phyloP scores from a whole-genome alignment of 2,113 vertebrate genomes.

The Onychostoma macrolepis region DNA sequence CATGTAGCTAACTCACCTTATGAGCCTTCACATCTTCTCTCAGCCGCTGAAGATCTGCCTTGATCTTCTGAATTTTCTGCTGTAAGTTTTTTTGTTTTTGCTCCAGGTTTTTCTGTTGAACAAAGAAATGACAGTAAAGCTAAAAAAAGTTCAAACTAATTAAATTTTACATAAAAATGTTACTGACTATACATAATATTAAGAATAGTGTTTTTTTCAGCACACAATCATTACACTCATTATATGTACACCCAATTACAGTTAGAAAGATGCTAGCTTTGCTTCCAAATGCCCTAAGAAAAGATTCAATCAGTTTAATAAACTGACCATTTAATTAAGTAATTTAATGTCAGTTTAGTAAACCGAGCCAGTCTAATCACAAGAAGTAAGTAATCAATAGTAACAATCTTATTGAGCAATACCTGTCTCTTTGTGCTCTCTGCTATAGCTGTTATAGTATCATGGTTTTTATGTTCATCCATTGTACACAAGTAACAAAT shows the following conservation, averaged over 20 bases:
- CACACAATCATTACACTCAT: no score
- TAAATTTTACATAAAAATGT: background rate
- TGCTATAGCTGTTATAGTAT: background rate
- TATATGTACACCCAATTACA: no score
- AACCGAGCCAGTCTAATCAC: no score
- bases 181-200: background rate
- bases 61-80: background rate
- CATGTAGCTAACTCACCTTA: slow-evolving; percentile 11
- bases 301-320: no score
- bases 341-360: no score
- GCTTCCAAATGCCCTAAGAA: no score
- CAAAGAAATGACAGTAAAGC: background rate
- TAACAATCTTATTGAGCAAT: background rate
- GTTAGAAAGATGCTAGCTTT: no score
- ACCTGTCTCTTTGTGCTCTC: background rate
- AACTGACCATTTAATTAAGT: no score
- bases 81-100: background rate
- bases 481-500: background rate
- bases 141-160: background rate
- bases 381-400: no score
- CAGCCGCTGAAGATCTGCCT: background rate
- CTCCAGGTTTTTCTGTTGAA: slow-evolving; percentile 17
- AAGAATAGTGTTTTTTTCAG: background rate
- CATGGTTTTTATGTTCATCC: background rate
- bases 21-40: background rate